phyloP scores from a whole-genome alignment of 2,113 vertebrate species.

The Myotis yumanensis region DNA sequence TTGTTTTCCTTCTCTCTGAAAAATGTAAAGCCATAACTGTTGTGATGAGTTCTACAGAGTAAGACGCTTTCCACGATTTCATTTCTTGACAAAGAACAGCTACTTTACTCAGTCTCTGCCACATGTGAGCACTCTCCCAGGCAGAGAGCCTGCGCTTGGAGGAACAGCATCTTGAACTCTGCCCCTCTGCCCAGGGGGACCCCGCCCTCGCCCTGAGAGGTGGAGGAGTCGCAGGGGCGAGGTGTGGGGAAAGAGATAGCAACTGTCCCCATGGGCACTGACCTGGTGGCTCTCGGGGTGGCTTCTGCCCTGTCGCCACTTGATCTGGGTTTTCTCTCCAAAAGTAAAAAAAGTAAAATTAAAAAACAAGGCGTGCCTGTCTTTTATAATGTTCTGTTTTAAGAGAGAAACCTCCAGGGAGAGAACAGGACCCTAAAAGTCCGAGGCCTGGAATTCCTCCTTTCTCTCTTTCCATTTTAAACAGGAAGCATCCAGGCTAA shows the following conservation, averaged over 20 bases:
- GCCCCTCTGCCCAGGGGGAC: not conserved
- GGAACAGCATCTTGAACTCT: slow-evolving; percentile 14
- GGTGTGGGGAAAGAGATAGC: slow-evolving; percentile 67
- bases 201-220: slow-evolving; percentile 49
- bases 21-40: slow-evolving; percentile 73
- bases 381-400: slow-evolving; percentile 87
- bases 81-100: slow-evolving; percentile 79
- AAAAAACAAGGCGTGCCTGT: slow-evolving; percentile 75
- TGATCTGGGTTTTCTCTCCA: slow-evolving; percentile 85
- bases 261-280: slow-evolving; percentile 33
- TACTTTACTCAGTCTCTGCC: slow-evolving; percentile 54
- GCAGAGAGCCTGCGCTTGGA: not conserved
- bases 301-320: slow-evolving; percentile 82
- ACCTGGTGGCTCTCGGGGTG: slow-evolving; percentile 69
- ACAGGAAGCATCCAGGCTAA: slow-evolving; percentile 89
- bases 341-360: not conserved
- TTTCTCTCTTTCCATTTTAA: slow-evolving; percentile 86
- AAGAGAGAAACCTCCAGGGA: slow-evolving; percentile 81
- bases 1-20: slow-evolving; percentile 71
- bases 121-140: slow-evolving; percentile 30
- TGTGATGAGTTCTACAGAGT: slow-evolving; percentile 72
- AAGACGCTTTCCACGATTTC: slow-evolving; percentile 57
- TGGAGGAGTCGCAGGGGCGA: slow-evolving; percentile 16
- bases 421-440: slow-evolving; percentile 82
- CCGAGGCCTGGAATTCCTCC: slow-evolving; percentile 87